Evolutionary conservation across 2,113 vertebrate species (phyloP), one percentile per base, ranked within the genome.

Genomic region (Machaerirhynchus nigripectus): DNA sequence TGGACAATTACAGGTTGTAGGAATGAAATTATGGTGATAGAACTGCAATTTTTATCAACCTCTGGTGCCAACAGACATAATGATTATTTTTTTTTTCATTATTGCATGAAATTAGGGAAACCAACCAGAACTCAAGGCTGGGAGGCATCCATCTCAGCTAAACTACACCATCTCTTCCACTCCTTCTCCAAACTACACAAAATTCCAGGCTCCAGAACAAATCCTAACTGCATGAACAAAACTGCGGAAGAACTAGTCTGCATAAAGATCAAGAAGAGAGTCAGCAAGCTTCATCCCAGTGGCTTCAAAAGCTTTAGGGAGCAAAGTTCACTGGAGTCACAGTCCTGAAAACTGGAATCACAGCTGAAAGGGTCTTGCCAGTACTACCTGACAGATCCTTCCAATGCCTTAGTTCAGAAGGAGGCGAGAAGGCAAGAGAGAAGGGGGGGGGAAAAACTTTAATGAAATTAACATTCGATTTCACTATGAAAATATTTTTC

Each of bases 341-440:
- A 57, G 22, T 49, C 33, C 52, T 84, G 30, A 76, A 71, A 84
- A 67, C 18, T 35, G 39, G 19, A 61, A 76, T 10, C 9, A 83
- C 35, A 93, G 35, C 14, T 64, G 44, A 15, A 84, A 64, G 6
- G 35, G 23, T 69, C 26, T 52, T 73, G 17, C 28, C 39, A 31
- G 23, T 30, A 23, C 27, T 9, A 53, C 18, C 5, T 60, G 30
- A 22, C 49, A 55, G 52, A 55, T n/a, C 21, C 56, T 77, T 81
- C 40, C 37, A 92, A 55, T 13, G 16, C 17, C 17, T 55, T 31
- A 50, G 10, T 18, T 50, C 8, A 46, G 16, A 8, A 8, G 11
- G 7, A 46, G 10, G 33, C 0, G 0, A 64, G 16, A 4, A 16
- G 14, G 11, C 5, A 40, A 16, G 6, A 8, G 20, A 42, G 19